These are phyloP conservation scores for Brienomyrus brachyistius DNA, from an alignment of 2,113 vertebrate genomes.

Conservation along the genomic window DNA sequence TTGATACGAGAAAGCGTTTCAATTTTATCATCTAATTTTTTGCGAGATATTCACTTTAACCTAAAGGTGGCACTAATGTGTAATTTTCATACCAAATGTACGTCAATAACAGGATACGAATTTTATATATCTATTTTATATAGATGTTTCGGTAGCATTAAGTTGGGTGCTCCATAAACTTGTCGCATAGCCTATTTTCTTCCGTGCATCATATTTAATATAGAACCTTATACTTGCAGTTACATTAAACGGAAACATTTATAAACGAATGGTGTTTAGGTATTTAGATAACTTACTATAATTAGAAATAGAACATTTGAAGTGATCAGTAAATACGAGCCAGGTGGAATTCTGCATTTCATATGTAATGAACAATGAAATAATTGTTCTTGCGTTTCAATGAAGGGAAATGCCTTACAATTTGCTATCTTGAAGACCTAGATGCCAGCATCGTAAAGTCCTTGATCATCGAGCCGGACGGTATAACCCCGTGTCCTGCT, in stretches of 20 bases:
- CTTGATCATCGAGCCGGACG: constrained; percentile 75
- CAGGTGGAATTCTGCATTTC: neutral
- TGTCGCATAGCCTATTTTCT: neutral
- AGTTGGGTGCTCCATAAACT: neutral
- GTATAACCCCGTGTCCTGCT: constrained; percentile 33
- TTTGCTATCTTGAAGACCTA: neutral
- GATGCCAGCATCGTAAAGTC: constrained; percentile 38
- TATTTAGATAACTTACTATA: neutral
- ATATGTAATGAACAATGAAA: neutral
- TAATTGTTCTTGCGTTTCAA: neutral
- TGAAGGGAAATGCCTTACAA: neutral
- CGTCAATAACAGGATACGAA: neutral
- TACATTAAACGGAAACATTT: neutral
- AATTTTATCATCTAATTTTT: neutral
- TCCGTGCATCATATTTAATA: neutral
- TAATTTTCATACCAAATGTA: neutral
- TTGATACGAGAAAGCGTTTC: neutral
- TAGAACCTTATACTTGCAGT: neutral
- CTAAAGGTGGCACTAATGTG: constrained; percentile 17
- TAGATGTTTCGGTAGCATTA: neutral
- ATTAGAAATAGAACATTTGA: neutral
- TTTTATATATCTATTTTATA: neutral
- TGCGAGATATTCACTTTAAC: neutral
- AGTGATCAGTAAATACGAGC: neutral
- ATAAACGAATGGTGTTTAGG: neutral